Base-by-base conservation (phyloP, 2,797 vertebrate species). In the Mionectes olivaceus region DNA sequence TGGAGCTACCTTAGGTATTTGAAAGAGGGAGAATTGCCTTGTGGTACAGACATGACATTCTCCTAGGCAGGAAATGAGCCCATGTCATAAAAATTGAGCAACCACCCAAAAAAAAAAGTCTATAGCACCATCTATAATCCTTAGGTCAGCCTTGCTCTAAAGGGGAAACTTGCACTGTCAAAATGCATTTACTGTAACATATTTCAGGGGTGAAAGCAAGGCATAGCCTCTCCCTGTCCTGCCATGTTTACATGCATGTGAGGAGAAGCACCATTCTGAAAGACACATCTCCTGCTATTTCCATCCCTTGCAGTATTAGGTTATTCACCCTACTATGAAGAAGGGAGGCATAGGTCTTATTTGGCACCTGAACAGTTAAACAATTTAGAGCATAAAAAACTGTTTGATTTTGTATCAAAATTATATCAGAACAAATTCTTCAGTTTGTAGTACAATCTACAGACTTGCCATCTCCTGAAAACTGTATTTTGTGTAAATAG, bases 41-140 rank as follows among this genome's bases (percentile, higher is more conserved):
- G 14, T 63, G 59, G 12, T 43, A 23, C 4, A 1, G n/a, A 25
- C 3, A 3, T 11, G n/a, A 44, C 19, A 32, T 56, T 84, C 73
- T 94, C 44, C 53, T 67, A 76, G 33, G 50, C 35, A 70, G 21
- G 25, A 74, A 82, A 93, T 18, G 10, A 83, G 21, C 7, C 53
- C 14, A 6, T 55, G 73, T 63, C 43, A 69, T 46, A 91, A 88
- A 84, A 89, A 81, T 33, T n/a, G 56, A 95, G 90, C 17, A 61
- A 80, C 41, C 8, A 19, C 50, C 79, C 86, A 65, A 19, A 80
- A 30, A 47, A 59, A 63, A 12, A 35, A 35, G 21, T 77, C n/a
- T 13, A 5, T 5, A 88, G 52, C 12, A 56, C 25, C 37, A 39
- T 53, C 60, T 79, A 21, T 80, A 76, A 85, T 69, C 33, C 55